Conservation (phyloP, 2,113 vertebrate species). For the Bungarus multicinctus region DNA sequence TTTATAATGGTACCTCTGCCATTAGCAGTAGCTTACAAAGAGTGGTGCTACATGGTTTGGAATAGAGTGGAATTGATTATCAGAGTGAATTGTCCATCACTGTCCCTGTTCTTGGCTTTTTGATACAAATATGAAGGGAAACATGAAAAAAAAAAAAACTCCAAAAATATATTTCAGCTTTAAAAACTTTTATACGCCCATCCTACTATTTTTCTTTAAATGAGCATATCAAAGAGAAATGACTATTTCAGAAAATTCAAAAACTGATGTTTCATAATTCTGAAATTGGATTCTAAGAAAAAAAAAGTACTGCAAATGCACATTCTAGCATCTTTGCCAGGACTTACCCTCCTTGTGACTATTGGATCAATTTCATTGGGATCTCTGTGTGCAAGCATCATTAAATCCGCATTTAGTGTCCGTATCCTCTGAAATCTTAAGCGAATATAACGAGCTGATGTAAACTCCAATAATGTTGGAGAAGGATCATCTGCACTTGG, state of each 20-base stretch:
- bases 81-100: background rate
- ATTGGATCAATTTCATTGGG: slow-evolving; percentile 87
- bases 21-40: background rate
- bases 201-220: background rate
- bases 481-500: slow-evolving; percentile 95
- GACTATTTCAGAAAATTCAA: background rate
- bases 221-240: background rate
- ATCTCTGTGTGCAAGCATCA: slow-evolving; percentile 88
- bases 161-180: background rate
- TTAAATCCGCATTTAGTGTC: slow-evolving; percentile 95
- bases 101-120: background rate
- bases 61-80: background rate
- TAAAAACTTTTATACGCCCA: background rate
- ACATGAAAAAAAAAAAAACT: background rate
- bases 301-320: background rate
- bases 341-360: slow-evolving; percentile 89
- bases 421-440: slow-evolving; percentile 89
- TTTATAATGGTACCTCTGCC: background rate
- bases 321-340: background rate
- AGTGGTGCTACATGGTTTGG: background rate
- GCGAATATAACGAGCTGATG: slow-evolving; percentile 92
- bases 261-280: background rate
- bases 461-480: slow-evolving; percentile 85
- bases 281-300: background rate
- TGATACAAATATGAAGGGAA: background rate